phyloP scores from a whole-genome alignment of 2,113 vertebrate genomes.

The Propithecus coquereli region DNA sequence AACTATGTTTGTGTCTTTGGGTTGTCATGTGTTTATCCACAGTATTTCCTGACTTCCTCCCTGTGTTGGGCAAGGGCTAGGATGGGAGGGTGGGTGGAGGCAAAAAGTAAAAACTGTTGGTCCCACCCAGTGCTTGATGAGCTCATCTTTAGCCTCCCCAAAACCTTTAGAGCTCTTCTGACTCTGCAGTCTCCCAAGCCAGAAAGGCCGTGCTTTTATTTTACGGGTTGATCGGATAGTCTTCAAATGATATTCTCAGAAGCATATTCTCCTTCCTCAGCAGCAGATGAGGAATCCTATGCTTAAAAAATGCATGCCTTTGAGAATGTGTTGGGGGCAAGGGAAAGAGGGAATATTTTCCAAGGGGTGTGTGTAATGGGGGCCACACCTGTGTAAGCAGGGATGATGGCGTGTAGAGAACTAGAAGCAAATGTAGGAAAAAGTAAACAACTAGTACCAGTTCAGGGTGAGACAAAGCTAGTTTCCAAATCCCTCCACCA shows the following conservation, averaged over 20 bases:
- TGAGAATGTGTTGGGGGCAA: not conserved
- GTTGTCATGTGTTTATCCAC: conserved; percentile 24
- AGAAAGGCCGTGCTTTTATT: not conserved
- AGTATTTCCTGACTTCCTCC: conserved; percentile 16
- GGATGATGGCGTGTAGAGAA: not conserved
- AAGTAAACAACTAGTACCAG: not conserved
- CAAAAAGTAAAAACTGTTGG: not conserved
- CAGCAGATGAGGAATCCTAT: not conserved
- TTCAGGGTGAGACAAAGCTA: not conserved
- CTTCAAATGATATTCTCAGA: conserved; percentile 19
- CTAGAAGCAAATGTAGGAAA: not conserved
- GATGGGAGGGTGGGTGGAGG: not conserved
- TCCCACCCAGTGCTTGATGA: not conserved
- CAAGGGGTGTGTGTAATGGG: not conserved
- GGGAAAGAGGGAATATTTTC: not conserved
- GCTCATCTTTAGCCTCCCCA: not conserved
- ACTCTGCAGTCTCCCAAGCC: not conserved
- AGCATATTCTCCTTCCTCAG: not conserved
- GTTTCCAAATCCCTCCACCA: not conserved
- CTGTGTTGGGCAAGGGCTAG: not conserved
- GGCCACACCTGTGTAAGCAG: not conserved
- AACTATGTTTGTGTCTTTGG: conserved; percentile 22
- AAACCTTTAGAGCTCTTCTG: not conserved
- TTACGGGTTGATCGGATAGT: not conserved
- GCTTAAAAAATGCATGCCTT: not conserved